Conservation (phyloP, 2,113 vertebrate species). For the Vimba vimba region DNA sequence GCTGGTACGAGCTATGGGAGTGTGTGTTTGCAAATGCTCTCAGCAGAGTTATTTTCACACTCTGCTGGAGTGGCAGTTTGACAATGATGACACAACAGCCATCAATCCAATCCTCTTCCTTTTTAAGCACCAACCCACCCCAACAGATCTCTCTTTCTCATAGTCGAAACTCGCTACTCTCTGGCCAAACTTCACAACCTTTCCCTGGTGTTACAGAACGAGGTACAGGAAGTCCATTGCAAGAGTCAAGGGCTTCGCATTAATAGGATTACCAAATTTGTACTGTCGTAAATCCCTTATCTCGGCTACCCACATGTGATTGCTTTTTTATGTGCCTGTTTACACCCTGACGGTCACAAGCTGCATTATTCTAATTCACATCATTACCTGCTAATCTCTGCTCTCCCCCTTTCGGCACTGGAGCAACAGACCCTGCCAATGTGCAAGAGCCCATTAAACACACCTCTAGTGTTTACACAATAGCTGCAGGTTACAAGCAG, state of each 20-base stretch:
- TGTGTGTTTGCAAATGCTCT: neutral
- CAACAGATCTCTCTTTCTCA: neutral
- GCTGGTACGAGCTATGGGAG: neutral
- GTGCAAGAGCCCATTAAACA: slow-evolving; percentile 39
- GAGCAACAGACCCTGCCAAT: slow-evolving; percentile 22
- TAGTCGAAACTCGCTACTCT: neutral
- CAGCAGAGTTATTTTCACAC: slow-evolving; percentile 30
- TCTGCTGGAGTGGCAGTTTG: slow-evolving; percentile 34
- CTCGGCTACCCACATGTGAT: slow-evolving; percentile 51
- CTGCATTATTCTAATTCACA: slow-evolving; percentile 55
- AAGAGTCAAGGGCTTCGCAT: slow-evolving; percentile 47
- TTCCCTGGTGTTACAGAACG: slow-evolving; percentile 27
- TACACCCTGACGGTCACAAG: slow-evolving; percentile 53
- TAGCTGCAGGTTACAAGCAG: slow-evolving; percentile 31
- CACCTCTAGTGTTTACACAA: slow-evolving; percentile 24
- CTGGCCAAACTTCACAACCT: slow-evolving; percentile 33
- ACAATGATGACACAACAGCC: slow-evolving; percentile 37
- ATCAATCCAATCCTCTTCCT: slow-evolving; percentile 20
- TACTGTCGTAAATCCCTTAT: slow-evolving; percentile 55
- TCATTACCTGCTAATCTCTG: slow-evolving; percentile 58
- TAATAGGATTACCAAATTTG: slow-evolving; percentile 55
- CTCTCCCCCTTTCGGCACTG: neutral
- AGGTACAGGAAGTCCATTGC: slow-evolving; percentile 36
- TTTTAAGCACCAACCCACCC: neutral
- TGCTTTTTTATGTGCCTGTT: slow-evolving; percentile 55